Evolutionary conservation across 2,113 vertebrate genomes (phyloP), one percentile per base, ranked within the genome.

Genomic region (Podarcis muralis): DNA sequence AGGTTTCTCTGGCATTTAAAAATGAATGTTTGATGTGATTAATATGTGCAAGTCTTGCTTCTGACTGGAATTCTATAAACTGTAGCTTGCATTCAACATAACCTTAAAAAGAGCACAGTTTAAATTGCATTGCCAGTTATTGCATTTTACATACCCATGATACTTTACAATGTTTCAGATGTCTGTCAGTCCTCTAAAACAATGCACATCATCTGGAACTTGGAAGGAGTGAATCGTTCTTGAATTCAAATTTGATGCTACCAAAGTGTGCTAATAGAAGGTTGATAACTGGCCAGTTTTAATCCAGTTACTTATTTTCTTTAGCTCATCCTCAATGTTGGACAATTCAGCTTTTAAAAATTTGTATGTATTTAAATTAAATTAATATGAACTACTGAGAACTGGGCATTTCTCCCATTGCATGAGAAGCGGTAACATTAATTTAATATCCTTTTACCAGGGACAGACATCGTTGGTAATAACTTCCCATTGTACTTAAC

Each of bases 1-100:
- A 62, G 53, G 83, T 85, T 84, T 48, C 23, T 48, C 83, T 5
- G 86, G 83, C 32, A 90, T n/a, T 37, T 89, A 88, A 85, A 88
- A 83, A 71, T 35, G 12, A 62, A 43, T 69, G 22, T 57, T 37
- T 68, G 8, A 83, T 76, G 30, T 25, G 57, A 69, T 90, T 81
- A 80, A 80, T 32, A 59, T 81, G 66, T 32, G 83, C 27, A 53
- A 15, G 1, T 0, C 13, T 3, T 72, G 53, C 48, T 86, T 68
- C 8, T 43, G 80, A 22, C 1, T 13, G 18, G 37, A 53, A 5
- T 88, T 91, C 87, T 88, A 62, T 20, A 62, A 89, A 59, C 3
- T 93, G 4, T 32, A n/a, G 20, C 0, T 0, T 74, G 27, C 27
- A 62, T 43, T 62, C 57, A 30, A 30, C 81, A 6, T 62, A 30